These are phyloP conservation scores for Diarsia brunnea DNA, from an alignment of 2,888 invertebrate genomes.

Conservation along the genomic window DNA sequence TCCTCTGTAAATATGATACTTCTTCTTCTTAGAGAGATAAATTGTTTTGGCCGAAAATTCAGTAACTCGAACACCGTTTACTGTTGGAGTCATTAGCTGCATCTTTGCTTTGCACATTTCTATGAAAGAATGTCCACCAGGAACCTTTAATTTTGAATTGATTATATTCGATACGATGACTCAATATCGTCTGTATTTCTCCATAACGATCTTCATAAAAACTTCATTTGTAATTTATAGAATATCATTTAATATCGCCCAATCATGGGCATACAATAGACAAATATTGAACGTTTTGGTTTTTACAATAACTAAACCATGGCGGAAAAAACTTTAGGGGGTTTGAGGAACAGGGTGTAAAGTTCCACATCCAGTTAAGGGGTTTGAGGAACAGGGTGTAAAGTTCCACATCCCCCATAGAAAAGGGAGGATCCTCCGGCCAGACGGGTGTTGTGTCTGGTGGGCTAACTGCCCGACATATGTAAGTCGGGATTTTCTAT, in stretches of 20 bases:
- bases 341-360: too few species aligned
- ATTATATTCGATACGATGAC: not conserved
- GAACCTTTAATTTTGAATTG: not conserved
- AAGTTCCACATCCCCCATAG: too few species aligned
- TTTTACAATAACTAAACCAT: not conserved
- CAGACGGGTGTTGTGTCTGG: too few species aligned
- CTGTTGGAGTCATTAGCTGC: not conserved
- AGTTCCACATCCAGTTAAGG: too few species aligned
- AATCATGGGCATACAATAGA: not conserved
- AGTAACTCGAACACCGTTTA: not conserved
- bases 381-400: too few species aligned
- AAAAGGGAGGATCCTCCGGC: too few species aligned
- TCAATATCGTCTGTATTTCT: not conserved
- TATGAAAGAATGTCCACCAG: not conserved
- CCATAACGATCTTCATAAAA: not conserved
- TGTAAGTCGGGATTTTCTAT: too few species aligned
- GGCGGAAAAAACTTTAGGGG: too few species aligned
- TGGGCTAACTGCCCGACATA: too few species aligned
- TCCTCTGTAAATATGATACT: too few species aligned
- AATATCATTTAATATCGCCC: conserved; percentile 13
- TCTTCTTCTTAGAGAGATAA: not conserved
- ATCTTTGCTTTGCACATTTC: not conserved
- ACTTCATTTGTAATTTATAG: conserved; percentile 1
- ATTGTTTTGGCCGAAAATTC: not conserved
- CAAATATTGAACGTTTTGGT: not conserved